A percentile compares a stretch with the other conserved stretches of the same genome.
Evolutionary conservation across 2,888 invertebrate genomes (phyloP).

Genomic region (Mesochorus sp.): DNA sequence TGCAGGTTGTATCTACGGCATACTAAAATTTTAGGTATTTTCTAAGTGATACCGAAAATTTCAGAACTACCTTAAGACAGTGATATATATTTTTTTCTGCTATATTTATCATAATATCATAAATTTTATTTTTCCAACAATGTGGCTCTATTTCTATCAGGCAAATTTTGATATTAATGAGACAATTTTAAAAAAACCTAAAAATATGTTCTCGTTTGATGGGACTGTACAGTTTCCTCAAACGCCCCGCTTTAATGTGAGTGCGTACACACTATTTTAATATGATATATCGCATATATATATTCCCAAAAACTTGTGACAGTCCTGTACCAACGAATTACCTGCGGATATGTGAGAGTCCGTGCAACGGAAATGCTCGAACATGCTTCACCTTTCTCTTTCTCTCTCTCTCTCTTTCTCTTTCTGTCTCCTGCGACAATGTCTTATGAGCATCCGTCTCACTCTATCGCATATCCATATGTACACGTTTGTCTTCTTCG

Average conservation of each 20-base stretch:
- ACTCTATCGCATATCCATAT: slow-evolving; percentile 37
- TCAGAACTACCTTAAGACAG: no score
- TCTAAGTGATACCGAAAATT: no score
- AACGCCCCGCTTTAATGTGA: slow-evolving; percentile 23
- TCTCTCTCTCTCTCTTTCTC: slow-evolving; percentile 6
- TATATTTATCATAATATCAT: no score
- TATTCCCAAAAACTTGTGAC: slow-evolving; percentile 51
- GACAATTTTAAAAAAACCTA: no score
- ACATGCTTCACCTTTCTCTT: slow-evolving; percentile 46
- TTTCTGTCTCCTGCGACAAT: not conserved
- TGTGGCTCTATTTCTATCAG: no score
- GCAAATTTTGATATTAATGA: no score
- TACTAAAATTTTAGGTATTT: no score
- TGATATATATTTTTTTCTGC: no score
- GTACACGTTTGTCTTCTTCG: slow-evolving; percentile 39
- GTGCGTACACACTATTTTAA: slow-evolving; percentile 17
- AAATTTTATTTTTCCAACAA: no score
- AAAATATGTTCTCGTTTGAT: not conserved
- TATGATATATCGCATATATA: slow-evolving; percentile 21
- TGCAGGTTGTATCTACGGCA: no score
- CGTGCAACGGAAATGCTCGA: slow-evolving; percentile 54
- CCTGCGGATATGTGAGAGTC: slow-evolving; percentile 28
- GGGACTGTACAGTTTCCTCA: slow-evolving; percentile 16
- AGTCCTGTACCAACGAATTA: slow-evolving; percentile 47
- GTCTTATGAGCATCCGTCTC: slow-evolving; percentile 19